Conservation (phyloP, 1,140 invertebrate species). For the Linepithema humile region DNA sequence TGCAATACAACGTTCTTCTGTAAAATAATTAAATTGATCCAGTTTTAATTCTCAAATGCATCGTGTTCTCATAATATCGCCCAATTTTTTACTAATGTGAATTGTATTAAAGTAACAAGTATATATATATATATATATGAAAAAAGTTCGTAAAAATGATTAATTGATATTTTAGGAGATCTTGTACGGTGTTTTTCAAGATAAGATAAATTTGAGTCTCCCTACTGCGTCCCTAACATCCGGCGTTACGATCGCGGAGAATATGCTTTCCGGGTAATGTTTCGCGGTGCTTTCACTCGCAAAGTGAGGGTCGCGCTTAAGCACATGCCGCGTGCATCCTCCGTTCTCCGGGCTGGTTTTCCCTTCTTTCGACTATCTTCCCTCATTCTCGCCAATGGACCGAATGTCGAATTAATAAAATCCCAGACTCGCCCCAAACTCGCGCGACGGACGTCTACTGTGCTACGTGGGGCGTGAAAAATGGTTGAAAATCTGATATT, state of each 20-base stretch:
- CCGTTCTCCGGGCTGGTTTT: not conserved
- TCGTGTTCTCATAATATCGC: no score
- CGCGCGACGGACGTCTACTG: conserved; percentile 67
- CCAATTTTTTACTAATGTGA: no score
- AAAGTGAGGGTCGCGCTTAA: conserved; percentile 57
- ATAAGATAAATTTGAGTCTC: conserved; percentile 54
- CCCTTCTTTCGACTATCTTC: conserved; percentile 7
- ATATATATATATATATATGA: no score
- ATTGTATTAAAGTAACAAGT: no score
- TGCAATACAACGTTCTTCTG: not conserved
- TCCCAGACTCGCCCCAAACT: conserved; percentile 74
- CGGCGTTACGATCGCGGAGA: conserved; percentile 39
- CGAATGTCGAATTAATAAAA: conserved; percentile 82
- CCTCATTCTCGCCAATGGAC: conserved; percentile 56
- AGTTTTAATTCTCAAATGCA: no score
- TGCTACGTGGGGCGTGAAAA: conserved; percentile 80
- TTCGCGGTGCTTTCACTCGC: conserved; percentile 37
- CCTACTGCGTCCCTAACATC: conserved; percentile 22
- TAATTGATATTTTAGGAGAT: conserved; percentile 9
- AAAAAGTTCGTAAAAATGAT: conserved; percentile 18
- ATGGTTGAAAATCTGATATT: conserved; percentile 85
- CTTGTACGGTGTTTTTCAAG: not conserved
- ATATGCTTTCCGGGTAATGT: conserved; percentile 72
- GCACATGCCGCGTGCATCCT: conserved; percentile 52
- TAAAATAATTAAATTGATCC: no score